A percentile compares a stretch with the other conserved stretches of the same genome.
phyloP scores from a whole-genome alignment of 2,888 invertebrate genomes.

The Campoletis raptor region DNA sequence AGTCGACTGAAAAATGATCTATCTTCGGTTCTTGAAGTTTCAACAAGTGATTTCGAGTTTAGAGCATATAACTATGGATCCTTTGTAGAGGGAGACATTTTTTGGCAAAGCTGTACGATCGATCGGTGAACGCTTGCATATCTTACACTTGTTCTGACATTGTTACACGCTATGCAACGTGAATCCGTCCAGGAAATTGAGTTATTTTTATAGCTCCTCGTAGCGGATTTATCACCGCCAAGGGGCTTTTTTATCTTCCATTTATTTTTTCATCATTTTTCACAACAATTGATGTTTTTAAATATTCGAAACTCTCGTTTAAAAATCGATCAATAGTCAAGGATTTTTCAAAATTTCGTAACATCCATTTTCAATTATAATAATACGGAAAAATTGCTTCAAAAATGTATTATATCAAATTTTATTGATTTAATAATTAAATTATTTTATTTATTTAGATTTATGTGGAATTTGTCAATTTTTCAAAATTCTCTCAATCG shows the following conservation, averaged over 20 bases:
- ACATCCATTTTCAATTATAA: background rate
- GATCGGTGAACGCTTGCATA: constrained; percentile 10
- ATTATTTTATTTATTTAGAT: too few relatives aligned
- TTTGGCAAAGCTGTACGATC: constrained; percentile 18
- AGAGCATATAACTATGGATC: constrained; percentile 3
- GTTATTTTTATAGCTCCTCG: constrained; percentile 13
- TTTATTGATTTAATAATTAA: background rate
- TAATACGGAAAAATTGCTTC: too few relatives aligned
- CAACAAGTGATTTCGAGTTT: constrained; percentile 20
- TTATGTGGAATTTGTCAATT: too few relatives aligned
- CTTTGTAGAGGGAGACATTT: background rate
- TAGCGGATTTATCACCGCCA: background rate
- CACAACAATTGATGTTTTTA: background rate
- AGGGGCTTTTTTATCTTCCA: background rate
- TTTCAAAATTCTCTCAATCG: too few relatives aligned
- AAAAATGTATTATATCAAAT: too few relatives aligned
- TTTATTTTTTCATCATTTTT: background rate
- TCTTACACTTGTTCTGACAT: constrained; percentile 20
- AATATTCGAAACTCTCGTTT: background rate
- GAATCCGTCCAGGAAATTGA: constrained; percentile 18
- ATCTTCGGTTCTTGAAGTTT: constrained; percentile 9
- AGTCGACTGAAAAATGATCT: background rate
- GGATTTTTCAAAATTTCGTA: background rate
- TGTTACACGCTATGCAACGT: constrained; percentile 19
- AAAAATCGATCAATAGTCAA: background rate